Base-by-base conservation (phyloP, 2,113 vertebrate species). In the Gnathochromis pfefferi region DNA sequence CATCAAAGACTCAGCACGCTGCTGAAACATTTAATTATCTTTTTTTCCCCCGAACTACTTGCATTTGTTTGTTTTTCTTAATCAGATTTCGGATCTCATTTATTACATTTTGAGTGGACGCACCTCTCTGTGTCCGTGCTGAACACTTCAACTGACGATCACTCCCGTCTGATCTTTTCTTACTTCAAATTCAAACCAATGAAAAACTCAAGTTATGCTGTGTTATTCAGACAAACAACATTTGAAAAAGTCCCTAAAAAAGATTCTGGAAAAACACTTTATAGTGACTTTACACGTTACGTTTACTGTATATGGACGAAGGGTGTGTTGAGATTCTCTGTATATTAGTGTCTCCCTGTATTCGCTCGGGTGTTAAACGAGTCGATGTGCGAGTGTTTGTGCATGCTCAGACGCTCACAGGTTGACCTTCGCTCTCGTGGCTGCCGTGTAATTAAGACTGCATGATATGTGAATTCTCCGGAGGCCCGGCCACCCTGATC, bases 391-490 rank as follows among this genome's bases (percentile, higher is more conserved):
- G 80, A 55, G 88, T 75, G 47, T 35, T 81, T 86, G 83, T 80
- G 86, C 28, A 9, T 65, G 86, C 80, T 82, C 40, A 85, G 84
- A 81, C 8, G 3, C 86, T 85, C 58, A 49, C 85, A 89, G 89
- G 86, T 87, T 89, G 89, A 93, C 94, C 91, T 90, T 84, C 82
- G 89, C 80, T 90, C 93, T 90, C 78, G 47, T 28, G 47, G 80
- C 82, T 91, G 92, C 51, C 68, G 84, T 93, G 95, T 96, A 96
- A 96, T 96, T 96, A 96, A 95, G 94, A 95, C 88, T 31, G 89
- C 91, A 83, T 92, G 94, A 94, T 96, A 94, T 93, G 94, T 85
- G 93, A 93, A 94, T 92, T 93, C 95, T 96, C 93, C 47, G 31
- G 93, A 92, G 95, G 87, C 87, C 85, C 5, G 19, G 87, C 58